phyloP scores from a whole-genome alignment of 2,888 invertebrate species.

The Caenorhabditis drosophilae region DNA sequence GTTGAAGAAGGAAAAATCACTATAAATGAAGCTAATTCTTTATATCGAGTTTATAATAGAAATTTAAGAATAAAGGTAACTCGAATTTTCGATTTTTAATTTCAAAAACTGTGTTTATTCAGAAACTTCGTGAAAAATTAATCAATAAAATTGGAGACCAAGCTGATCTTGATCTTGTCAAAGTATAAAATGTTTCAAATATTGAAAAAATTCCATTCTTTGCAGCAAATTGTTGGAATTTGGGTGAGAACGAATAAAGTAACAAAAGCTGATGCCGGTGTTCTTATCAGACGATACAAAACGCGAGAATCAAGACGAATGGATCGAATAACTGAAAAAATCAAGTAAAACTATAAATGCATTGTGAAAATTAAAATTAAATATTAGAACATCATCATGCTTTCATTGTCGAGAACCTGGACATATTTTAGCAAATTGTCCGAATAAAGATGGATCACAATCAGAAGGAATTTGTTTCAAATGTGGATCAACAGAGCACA shows the following conservation, averaged over 20 bases:
- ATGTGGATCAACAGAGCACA: slow-evolving; percentile 88
- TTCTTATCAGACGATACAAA: slow-evolving; percentile 51
- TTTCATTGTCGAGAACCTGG: slow-evolving; percentile 82
- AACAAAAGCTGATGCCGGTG: slow-evolving; percentile 24
- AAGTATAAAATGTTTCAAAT: slow-evolving; percentile 5
- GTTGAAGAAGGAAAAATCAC: slow-evolving; percentile 34
- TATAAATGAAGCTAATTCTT: slow-evolving; percentile 19
- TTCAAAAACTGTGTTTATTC: no score
- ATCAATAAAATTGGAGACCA: slow-evolving; percentile 15
- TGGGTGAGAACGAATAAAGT: slow-evolving; percentile 22
- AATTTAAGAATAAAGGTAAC: slow-evolving; percentile 26
- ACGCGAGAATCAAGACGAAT: slow-evolving; percentile 46
- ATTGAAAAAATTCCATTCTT: not conserved
- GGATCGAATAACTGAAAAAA: slow-evolving; percentile 42
- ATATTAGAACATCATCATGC: slow-evolving; percentile 71
- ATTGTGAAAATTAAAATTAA: slow-evolving; percentile 1
- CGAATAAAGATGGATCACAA: slow-evolving; percentile 71
- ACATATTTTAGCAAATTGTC: slow-evolving; percentile 83
- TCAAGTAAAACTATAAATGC: slow-evolving; percentile 28
- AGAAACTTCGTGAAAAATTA: slow-evolving; percentile 26
- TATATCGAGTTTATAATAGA: slow-evolving; percentile 30
- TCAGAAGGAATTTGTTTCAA: slow-evolving; percentile 81
- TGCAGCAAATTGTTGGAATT: slow-evolving; percentile 16
- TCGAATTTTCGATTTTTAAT: no score
- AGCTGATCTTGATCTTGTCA: slow-evolving; percentile 23